A percentile compares a stretch with the other conserved stretches of the same genome.
Conservation (phyloP, 2,797 vertebrate species). For the Etheostoma nigrum region DNA sequence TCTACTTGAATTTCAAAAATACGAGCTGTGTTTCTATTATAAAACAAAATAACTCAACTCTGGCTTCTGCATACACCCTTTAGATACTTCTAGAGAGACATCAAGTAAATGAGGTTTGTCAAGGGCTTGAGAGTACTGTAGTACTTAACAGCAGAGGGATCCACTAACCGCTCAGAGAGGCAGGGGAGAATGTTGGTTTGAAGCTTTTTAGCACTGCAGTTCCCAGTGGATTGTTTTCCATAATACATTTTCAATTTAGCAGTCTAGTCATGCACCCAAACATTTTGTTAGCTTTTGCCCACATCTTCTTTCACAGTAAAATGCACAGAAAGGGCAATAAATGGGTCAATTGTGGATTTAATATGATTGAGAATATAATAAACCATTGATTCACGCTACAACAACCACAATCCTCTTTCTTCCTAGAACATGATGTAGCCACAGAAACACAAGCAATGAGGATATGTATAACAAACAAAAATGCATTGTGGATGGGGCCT, state of each 20-base stretch:
- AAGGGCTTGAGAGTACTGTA: constrained; percentile 30
- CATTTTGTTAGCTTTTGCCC: neutral
- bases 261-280: constrained; percentile 2
- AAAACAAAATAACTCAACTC: neutral
- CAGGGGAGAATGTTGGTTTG: constrained; percentile 34
- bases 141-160: constrained; percentile 43
- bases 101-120: constrained; percentile 33
- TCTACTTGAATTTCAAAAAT: neutral
- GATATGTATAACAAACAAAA: neutral
- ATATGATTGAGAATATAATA: constrained; percentile 8
- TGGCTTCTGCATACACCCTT: neutral
- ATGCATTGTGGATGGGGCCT: neutral
- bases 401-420: constrained; percentile 3
- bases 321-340: constrained; percentile 1
- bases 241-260: constrained; percentile 17
- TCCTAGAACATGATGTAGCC: neutral
- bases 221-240: constrained; percentile 25
- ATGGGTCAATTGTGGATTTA: constrained; percentile 5
- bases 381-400: too few species aligned
- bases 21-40: neutral
- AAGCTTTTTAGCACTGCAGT: constrained; percentile 21
- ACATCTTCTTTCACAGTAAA: neutral
- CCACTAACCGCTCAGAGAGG: constrained; percentile 23
- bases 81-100: constrained; percentile 12
- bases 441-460: neutral